Evolutionary conservation across 1,140 invertebrate genomes (phyloP).

Genomic region (Calephelis nemesis): DNA sequence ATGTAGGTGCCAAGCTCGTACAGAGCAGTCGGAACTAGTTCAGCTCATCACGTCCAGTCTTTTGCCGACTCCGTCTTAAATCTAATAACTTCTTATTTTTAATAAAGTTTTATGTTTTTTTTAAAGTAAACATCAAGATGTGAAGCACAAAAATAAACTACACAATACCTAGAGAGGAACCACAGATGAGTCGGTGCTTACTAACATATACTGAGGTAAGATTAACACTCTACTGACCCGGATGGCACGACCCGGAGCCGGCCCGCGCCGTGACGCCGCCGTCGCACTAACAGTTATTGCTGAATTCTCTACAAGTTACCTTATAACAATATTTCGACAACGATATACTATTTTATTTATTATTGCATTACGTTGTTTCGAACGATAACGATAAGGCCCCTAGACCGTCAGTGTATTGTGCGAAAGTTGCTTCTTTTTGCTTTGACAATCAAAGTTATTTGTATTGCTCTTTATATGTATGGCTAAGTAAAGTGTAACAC

Average conservation of each 20-base stretch:
- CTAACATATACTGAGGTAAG: neutral
- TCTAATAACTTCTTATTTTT: neutral
- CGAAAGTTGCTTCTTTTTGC: too few species aligned
- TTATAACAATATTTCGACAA: neutral
- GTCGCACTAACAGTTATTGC: neutral
- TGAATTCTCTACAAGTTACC: neutral
- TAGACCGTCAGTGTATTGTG: neutral
- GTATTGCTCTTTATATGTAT: too few species aligned
- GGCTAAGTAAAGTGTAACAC: too few species aligned
- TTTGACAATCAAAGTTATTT: too few species aligned
- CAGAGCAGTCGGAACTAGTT: too few species aligned
- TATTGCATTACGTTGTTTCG: slow-evolving; percentile 8
- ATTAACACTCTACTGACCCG: neutral
- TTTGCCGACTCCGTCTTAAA: neutral
- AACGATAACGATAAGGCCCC: slow-evolving; percentile 7
- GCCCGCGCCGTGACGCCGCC: neutral
- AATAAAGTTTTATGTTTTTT: neutral
- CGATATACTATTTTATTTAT: neutral
- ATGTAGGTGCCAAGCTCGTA: too few species aligned
- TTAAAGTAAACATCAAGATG: neutral
- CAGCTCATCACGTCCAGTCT: too few species aligned
- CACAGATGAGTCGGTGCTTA: neutral
- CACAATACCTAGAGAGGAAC: neutral
- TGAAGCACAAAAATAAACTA: neutral
- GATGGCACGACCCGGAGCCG: neutral